These are phyloP conservation scores for Ellobius talpinus DNA, from an alignment of 2,113 vertebrate species.

Conservation along the genomic window DNA sequence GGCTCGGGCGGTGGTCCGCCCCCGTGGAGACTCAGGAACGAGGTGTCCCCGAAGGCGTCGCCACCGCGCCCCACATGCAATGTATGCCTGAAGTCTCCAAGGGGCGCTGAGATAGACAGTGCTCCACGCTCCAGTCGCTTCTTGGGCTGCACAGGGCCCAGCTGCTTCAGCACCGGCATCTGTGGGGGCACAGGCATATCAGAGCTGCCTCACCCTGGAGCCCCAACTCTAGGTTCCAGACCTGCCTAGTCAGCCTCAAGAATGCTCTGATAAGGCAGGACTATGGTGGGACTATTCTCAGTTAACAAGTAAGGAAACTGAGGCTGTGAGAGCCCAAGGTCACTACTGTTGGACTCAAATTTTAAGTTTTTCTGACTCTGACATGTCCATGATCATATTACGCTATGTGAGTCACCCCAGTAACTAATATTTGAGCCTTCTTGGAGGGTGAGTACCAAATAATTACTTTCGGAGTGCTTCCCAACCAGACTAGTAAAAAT, in stretches of 20 bases:
- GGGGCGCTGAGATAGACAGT: conserved; percentile 90
- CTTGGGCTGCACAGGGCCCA: conserved; percentile 77
- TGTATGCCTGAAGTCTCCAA: conserved; percentile 94
- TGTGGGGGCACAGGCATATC: conserved; percentile 83
- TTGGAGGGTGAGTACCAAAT: background rate
- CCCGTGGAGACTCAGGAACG: conserved; percentile 91
- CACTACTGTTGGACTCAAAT: conserved; percentile 6
- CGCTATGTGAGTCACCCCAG: too few species aligned
- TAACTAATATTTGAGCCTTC: background rate
- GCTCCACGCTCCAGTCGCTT: conserved; percentile 88
- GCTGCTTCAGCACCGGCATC: conserved; percentile 93
- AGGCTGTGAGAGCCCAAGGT: background rate
- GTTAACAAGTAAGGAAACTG: background rate
- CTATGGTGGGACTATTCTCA: background rate
- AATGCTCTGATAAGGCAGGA: background rate
- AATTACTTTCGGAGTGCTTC: background rate
- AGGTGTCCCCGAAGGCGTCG: conserved; percentile 94
- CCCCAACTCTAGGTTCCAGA: conserved; percentile 78
- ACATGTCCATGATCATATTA: background rate
- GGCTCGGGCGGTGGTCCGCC: conserved; percentile 82
- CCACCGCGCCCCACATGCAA: conserved; percentile 94
- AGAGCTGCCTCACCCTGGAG: conserved; percentile 86
- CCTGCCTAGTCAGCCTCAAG: background rate
- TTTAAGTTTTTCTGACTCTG: background rate
- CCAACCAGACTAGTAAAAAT: background rate